A percentile compares a stretch with the other conserved stretches of the same genome.
phyloP scores from a whole-genome alignment of 2,888 invertebrate genomes.

The Masnerella sp. region DNA sequence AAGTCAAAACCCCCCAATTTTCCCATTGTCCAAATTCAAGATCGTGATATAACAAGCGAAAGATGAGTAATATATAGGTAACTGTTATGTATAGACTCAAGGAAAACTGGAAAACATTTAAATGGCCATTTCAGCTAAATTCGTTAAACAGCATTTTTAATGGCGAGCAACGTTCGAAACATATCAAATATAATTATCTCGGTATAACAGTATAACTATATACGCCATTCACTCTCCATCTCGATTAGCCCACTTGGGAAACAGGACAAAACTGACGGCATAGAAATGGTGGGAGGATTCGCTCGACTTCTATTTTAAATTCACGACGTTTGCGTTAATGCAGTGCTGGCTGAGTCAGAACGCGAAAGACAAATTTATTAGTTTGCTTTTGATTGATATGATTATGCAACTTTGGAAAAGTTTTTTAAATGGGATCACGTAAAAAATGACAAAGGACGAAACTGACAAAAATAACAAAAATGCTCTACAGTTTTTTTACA shows the following conservation, averaged over 20 bases:
- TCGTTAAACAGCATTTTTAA: slow-evolving; percentile 34
- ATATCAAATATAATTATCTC: slow-evolving; percentile 57
- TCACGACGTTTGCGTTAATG: slow-evolving; percentile 42
- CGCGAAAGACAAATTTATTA: slow-evolving; percentile 33
- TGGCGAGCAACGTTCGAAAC: slow-evolving; percentile 39
- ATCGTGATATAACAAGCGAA: too few species aligned
- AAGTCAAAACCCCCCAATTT: too few species aligned
- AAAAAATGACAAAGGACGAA: too few species aligned
- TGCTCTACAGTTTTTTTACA: too few species aligned
- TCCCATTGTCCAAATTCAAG: too few species aligned
- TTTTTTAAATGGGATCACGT: too few species aligned
- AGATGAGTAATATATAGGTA: slow-evolving; percentile 12
- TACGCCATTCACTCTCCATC: slow-evolving; percentile 74
- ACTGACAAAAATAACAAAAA: too few species aligned
- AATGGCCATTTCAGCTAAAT: slow-evolving; percentile 30
- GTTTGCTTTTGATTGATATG: slow-evolving; percentile 12
- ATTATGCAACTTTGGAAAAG: slow-evolving; percentile 28
- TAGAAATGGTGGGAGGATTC: slow-evolving; percentile 64
- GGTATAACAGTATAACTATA: slow-evolving; percentile 60
- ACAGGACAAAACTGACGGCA: slow-evolving; percentile 74
- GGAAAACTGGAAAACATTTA: slow-evolving; percentile 25
- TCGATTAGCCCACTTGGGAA: slow-evolving; percentile 77
- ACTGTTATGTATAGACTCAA: slow-evolving; percentile 5
- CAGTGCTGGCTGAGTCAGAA: slow-evolving; percentile 17
- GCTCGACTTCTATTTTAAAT: slow-evolving; percentile 66